Conservation (phyloP, 2,888 invertebrate species). For the Cephus rjabovi region DNA sequence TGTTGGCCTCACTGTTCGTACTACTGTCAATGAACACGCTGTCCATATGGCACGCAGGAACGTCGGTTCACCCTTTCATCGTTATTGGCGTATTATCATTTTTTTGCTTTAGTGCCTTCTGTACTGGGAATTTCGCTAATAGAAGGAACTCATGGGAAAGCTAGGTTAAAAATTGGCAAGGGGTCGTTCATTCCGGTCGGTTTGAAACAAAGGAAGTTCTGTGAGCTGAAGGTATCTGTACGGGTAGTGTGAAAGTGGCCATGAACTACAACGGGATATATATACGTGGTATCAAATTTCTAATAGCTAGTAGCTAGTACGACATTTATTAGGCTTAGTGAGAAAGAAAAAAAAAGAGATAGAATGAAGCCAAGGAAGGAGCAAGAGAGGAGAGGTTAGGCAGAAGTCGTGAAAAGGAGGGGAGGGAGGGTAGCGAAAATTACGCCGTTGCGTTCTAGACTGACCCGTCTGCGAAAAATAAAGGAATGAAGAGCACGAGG, state of each 20-base stretch:
- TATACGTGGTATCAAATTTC: not conserved
- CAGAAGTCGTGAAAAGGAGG: not conserved
- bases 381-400: not conserved
- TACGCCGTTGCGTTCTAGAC: conserved; percentile 22
- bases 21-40: not conserved
- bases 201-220: not conserved
- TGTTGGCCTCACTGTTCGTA: not conserved
- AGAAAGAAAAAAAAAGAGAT: not conserved
- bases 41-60: not conserved
- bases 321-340: not conserved
- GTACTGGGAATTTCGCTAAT: not conserved
- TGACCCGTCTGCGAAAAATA: conserved; percentile 16
- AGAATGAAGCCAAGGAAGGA: conserved; percentile 1
- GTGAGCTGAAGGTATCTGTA: not conserved
- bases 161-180: not conserved
- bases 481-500: conserved; percentile 2
- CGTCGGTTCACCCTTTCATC: not conserved
- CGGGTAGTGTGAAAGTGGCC: not conserved
- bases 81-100: not conserved
- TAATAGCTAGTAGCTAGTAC: not conserved
- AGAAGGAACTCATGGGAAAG: not conserved
- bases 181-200: not conserved
- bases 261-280: not conserved
- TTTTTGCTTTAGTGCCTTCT: not conserved
- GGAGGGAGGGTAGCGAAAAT: conserved; percentile 32